phyloP scores from a whole-genome alignment of 1,140 invertebrate genomes.

The Cotesia chilonis region DNA sequence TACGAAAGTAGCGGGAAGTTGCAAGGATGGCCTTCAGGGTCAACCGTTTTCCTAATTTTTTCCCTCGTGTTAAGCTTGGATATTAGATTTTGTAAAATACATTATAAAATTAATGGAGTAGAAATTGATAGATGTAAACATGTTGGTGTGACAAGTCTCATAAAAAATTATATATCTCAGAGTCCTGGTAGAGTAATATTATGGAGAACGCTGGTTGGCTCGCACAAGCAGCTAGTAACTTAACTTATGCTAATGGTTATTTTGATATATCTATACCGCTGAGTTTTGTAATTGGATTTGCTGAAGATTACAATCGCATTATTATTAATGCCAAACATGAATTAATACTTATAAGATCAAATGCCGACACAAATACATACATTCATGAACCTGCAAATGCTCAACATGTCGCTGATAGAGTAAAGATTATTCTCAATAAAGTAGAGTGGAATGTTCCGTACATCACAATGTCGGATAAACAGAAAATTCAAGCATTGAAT shows the following conservation, averaged over 20 bases:
- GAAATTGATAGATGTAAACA: no score
- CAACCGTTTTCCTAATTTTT: no score
- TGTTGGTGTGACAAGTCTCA: no score
- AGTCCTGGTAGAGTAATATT: no score
- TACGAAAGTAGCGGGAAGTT: no score
- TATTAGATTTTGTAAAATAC: no score
- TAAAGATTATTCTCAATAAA: conserved; percentile 26
- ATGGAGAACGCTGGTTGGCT: no score
- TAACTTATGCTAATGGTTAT: conserved; percentile 16
- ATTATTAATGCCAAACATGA: conserved; percentile 45
- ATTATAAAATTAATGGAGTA: no score
- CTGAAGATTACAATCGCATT: conserved; percentile 43
- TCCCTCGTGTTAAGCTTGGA: no score
- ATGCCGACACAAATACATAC: conserved; percentile 32
- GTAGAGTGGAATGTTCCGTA: not conserved
- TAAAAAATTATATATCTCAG: no score
- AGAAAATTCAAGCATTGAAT: conserved; percentile 28
- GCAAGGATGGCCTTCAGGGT: no score
- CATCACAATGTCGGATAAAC: conserved; percentile 22
- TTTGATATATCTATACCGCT: conserved; percentile 41
- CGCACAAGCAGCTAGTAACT: not conserved
- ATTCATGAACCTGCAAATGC: conserved; percentile 26
- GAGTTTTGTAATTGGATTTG: conserved; percentile 40
- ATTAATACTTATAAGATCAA: conserved; percentile 27
- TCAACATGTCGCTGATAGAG: conserved; percentile 19